These are phyloP conservation scores for Oryzias woworae DNA, from an alignment of 2,113 vertebrate species.

Conservation along the genomic window DNA sequence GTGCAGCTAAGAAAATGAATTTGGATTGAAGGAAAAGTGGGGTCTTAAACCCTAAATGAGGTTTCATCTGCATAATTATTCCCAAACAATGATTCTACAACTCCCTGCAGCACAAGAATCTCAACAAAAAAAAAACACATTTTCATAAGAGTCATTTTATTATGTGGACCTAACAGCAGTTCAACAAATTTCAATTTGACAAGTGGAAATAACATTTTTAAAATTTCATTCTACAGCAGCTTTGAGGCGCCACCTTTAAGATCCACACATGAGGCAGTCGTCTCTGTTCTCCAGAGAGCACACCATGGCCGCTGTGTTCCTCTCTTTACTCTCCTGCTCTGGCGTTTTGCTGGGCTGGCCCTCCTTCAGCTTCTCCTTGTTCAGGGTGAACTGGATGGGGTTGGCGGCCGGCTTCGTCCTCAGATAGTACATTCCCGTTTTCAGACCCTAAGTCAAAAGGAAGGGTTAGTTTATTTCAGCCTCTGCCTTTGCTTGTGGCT, in stretches of 20 bases:
- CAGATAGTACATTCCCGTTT: conserved; percentile 99
- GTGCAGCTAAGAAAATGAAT: too few relatives aligned
- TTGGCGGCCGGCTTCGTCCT: conserved; percentile 94
- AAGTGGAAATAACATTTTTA: neutral
- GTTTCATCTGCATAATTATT: neutral
- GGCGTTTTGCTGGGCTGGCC: conserved; percentile 56
- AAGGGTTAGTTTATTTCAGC: too few relatives aligned
- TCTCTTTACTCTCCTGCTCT: conserved; percentile 83
- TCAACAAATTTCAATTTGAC: neutral
- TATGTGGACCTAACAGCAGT: neutral
- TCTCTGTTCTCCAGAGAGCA: conserved; percentile 95
- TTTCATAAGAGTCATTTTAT: conserved; percentile 7
- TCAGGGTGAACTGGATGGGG: conserved; percentile 97
- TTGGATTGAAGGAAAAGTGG: too few relatives aligned
- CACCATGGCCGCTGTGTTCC: conserved; percentile 93
- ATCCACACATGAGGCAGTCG: conserved; percentile 95
- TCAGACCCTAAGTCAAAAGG: conserved; percentile 83
- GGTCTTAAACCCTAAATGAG: too few relatives aligned
- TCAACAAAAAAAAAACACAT: neutral
- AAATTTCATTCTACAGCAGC: conserved; percentile 13
- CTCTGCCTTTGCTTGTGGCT: too few relatives aligned
- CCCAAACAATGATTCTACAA: neutral
- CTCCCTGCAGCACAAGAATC: neutral
- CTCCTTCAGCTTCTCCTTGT: conserved; percentile 93
- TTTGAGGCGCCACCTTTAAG: conserved; percentile 47